phyloP scores from a whole-genome alignment of 1,140 invertebrate species.

The Tetragonula clypearis region DNA sequence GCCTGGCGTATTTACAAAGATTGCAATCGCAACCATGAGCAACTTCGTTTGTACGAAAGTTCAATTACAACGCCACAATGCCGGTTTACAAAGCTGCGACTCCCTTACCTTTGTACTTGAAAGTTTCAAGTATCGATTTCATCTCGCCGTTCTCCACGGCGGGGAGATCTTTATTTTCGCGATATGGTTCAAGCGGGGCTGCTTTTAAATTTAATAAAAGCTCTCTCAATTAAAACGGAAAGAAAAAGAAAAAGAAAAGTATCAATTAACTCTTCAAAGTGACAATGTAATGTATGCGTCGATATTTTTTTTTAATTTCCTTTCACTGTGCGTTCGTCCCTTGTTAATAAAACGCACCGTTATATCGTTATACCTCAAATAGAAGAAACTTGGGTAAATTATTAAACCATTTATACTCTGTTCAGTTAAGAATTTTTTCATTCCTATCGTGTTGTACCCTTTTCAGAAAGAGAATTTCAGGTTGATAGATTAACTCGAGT shows the following conservation, averaged over 20 bases:
- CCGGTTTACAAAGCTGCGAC: slow-evolving; percentile 16
- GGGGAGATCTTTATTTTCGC: not conserved
- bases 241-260: too few relatives aligned
- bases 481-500: too few relatives aligned
- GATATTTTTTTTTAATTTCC: not conserved
- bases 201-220: not conserved
- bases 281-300: not conserved
- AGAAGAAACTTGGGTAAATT: too few relatives aligned
- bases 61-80: slow-evolving; percentile 14
- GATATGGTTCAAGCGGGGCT: not conserved
- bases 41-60: slow-evolving; percentile 4
- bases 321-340: not conserved
- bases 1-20: slow-evolving; percentile 4
- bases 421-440: too few relatives aligned
- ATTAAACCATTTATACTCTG: too few relatives aligned
- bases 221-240: not conserved
- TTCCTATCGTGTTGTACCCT: too few relatives aligned
- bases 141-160: not conserved
- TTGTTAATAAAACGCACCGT: too few relatives aligned
- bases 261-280: not conserved
- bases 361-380: too few relatives aligned
- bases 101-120: slow-evolving; percentile 14
- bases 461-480: too few relatives aligned
- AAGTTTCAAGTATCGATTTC: slow-evolving; percentile 15
- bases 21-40: slow-evolving; percentile 4